These are phyloP conservation scores for Gisinianus flammeolus DNA, from an alignment of 2,888 invertebrate species.

Conservation along the genomic window DNA sequence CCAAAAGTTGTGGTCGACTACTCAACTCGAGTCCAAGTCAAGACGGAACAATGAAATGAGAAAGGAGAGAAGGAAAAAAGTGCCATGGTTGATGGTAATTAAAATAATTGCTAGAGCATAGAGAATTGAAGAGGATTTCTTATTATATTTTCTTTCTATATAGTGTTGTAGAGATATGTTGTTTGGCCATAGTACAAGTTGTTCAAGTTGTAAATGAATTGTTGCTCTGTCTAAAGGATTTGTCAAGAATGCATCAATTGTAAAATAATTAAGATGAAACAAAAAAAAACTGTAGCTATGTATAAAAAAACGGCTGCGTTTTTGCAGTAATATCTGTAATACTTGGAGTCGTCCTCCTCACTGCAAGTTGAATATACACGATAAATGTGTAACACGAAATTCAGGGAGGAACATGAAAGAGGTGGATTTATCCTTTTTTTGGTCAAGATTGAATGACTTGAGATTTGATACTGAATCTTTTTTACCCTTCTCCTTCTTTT, in stretches of 20 bases:
- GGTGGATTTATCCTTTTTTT: slow-evolving; percentile 15
- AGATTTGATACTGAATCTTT: neutral
- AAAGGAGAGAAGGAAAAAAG: too few species aligned
- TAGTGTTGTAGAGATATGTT: neutral
- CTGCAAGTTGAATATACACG: too few species aligned
- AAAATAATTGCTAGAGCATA: neutral
- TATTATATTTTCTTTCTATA: neutral
- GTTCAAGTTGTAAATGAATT: neutral
- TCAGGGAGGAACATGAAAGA: slow-evolving; percentile 19
- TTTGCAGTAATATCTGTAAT: too few species aligned
- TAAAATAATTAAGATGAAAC: slow-evolving; percentile 19
- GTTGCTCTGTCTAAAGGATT: neutral
- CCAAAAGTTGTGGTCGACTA: too few species aligned
- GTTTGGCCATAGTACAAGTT: too few species aligned
- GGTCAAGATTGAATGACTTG: slow-evolving; percentile 3
- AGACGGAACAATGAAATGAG: too few species aligned
- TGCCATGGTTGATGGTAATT: neutral
- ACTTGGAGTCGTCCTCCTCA: neutral
- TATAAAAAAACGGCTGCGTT: too few species aligned
- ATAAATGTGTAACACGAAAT: too few species aligned
- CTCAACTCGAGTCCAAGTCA: neutral
- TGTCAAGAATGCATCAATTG: slow-evolving; percentile 9
- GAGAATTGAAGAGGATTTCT: neutral
- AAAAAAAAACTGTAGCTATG: neutral
- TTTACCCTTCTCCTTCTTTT: too few species aligned